Evolutionary conservation across 2,797 vertebrate species (phyloP).

Genomic region (Platyrinchus mystaceus): DNA sequence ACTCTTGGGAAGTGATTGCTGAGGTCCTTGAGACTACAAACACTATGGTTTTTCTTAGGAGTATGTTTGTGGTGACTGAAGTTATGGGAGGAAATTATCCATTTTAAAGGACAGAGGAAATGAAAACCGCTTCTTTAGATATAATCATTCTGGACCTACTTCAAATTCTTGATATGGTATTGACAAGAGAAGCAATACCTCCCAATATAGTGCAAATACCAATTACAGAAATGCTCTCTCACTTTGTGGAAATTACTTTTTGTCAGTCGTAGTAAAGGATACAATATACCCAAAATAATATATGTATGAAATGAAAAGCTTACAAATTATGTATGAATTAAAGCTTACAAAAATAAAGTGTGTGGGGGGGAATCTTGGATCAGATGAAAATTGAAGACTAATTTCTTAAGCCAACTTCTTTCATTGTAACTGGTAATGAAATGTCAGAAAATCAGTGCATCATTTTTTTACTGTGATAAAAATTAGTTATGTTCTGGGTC

Average conservation of each 20-base stretch:
- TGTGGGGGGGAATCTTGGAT: background rate
- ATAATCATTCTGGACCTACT: background rate
- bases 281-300: background rate
- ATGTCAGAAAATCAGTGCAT: slow-evolving; percentile 30
- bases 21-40: background rate
- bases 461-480: background rate
- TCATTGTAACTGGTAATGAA: background rate
- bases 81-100: background rate
- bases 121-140: background rate
- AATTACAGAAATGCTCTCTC: background rate
- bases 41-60: background rate
- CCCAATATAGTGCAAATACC: background rate
- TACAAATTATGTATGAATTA: too few relatives aligned
- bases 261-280: background rate
- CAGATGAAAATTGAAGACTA: background rate
- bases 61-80: background rate
- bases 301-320: background rate
- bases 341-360: background rate
- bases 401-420: background rate
- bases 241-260: background rate
- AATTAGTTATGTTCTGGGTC: background rate
- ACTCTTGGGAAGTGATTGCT: background rate
- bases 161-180: background rate
- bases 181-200: background rate
- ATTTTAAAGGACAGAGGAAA: background rate